Evolutionary conservation across 2,797 vertebrate genomes (phyloP).

Genomic region (Pseudochirops cupreus): DNA sequence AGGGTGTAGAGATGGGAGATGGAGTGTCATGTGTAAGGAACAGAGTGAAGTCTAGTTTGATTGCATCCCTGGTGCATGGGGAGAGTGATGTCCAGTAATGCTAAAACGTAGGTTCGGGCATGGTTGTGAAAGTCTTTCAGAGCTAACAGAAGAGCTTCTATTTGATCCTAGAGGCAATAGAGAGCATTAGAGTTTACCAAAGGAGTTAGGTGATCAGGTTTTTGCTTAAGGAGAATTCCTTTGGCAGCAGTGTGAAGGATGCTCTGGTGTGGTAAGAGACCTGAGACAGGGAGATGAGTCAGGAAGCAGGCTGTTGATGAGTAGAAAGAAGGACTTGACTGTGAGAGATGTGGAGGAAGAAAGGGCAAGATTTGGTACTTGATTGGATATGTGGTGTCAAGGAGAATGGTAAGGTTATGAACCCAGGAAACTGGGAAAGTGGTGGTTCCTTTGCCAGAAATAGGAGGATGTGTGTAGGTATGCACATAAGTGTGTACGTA

Average conservation of each 20-base stretch:
- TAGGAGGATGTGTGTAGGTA: neutral
- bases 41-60: neutral
- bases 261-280: neutral
- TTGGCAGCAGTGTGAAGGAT: neutral
- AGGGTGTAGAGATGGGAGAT: neutral
- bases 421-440: neutral
- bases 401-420: neutral
- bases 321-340: neutral
- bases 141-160: neutral
- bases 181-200: neutral
- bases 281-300: neutral
- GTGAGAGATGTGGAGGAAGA: neutral
- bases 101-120: neutral
- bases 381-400: neutral
- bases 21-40: neutral
- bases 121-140: neutral
- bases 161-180: neutral
- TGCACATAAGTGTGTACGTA: neutral
- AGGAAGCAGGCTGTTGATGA: neutral
- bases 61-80: neutral
- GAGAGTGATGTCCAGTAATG: neutral
- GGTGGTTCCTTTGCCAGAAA: neutral
- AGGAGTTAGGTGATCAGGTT: neutral
- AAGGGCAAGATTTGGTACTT: neutral
- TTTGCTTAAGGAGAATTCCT: neutral